phyloP scores from a whole-genome alignment of 2,113 vertebrate genomes.

The Lipophrys pholis region DNA sequence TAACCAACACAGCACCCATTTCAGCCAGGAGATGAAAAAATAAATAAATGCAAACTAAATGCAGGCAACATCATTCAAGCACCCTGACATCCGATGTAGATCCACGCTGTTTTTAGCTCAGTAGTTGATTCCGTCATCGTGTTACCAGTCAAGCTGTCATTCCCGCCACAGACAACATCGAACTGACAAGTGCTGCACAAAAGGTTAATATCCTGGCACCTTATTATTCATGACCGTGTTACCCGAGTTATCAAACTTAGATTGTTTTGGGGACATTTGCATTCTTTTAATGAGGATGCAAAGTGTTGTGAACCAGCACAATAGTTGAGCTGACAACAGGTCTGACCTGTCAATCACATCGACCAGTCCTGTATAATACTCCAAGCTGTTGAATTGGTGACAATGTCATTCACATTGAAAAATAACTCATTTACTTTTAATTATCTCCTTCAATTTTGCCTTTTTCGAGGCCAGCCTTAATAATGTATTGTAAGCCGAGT shows the following conservation, averaged over 20 bases:
- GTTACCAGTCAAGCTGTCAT: no score
- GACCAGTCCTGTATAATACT: neutral
- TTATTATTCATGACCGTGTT: neutral
- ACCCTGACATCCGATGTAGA: neutral
- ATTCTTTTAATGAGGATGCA: no score
- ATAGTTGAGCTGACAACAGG: neutral
- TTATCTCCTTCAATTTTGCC: neutral
- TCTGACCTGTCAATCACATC: slow-evolving; percentile 8
- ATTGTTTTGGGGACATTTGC: neutral
- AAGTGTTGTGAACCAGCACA: neutral
- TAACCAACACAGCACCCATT: no score
- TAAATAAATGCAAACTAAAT: no score
- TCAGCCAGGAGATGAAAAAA: no score
- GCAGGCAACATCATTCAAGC: neutral
- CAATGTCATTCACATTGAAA: neutral
- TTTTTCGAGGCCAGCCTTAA: no score
- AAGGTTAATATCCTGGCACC: neutral
- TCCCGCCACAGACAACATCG: no score
- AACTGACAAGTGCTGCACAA: neutral
- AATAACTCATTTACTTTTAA: neutral
- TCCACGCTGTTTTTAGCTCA: neutral
- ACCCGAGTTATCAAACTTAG: neutral
- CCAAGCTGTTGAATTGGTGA: neutral
- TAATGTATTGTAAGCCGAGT: no score
- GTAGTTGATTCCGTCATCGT: neutral